Evolutionary conservation across 2,113 vertebrate genomes (phyloP).

Genomic region (Leptosomus discolor): DNA sequence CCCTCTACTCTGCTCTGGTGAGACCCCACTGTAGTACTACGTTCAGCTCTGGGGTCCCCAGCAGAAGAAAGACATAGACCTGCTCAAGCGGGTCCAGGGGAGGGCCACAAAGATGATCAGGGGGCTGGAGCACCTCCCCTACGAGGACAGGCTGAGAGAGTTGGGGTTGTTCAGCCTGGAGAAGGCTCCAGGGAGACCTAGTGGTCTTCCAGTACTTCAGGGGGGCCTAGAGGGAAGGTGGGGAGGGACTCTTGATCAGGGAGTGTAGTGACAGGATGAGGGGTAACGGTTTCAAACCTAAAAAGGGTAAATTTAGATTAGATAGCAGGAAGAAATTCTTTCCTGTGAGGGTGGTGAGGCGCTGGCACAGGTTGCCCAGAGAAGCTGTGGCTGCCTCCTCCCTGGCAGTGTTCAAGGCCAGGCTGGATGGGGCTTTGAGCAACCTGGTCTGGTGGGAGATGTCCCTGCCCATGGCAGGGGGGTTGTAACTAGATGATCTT

Average conservation of each 20-base stretch:
- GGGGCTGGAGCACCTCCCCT: not conserved
- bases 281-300: not conserved
- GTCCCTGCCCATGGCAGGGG: not conserved
- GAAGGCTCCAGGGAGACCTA: not conserved
- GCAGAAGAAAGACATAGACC: not conserved
- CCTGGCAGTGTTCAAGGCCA: not conserved
- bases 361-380: not conserved
- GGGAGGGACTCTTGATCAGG: too few species aligned
- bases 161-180: not conserved
- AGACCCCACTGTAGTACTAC: not conserved
- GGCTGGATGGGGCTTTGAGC: not conserved
- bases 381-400: not conserved
- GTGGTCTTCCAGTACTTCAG: not conserved
- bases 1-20: not conserved
- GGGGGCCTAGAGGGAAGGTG: not conserved
- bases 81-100: not conserved
- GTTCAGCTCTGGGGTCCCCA: not conserved
- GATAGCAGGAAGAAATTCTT: not conserved
- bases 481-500: not conserved
- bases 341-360: not conserved
- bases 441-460: not conserved
- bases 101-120: not conserved
- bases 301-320: not conserved
- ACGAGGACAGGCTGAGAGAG: too few species aligned
- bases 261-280: not conserved